phyloP scores from a whole-genome alignment of 2,113 vertebrate genomes.

The Megaptera novaeangliae region DNA sequence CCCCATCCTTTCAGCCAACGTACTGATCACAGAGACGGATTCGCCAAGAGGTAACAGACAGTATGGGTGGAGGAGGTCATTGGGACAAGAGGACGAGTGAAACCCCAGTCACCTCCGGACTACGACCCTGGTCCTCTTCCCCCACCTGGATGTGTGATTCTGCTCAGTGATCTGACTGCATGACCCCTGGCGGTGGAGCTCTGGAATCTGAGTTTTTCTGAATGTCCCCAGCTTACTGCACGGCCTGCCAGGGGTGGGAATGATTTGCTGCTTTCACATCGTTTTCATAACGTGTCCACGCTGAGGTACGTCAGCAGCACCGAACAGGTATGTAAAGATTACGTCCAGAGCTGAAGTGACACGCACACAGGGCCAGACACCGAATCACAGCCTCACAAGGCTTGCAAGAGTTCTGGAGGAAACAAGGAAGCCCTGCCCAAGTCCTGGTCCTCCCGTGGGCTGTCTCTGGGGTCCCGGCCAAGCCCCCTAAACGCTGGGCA shows the following conservation, averaged over 20 bases:
- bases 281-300: background rate
- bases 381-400: background rate
- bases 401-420: background rate
- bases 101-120: too few species aligned
- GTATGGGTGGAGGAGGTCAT: accelerated
- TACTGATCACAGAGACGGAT: background rate
- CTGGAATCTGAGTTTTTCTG: background rate
- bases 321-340: background rate
- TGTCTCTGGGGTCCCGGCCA: too few species aligned
- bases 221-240: background rate
- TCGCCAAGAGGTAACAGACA: background rate
- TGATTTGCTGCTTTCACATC: accelerated
- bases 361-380: background rate
- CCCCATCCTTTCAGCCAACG: background rate
- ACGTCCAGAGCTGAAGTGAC: background rate
- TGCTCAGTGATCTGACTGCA: background rate
- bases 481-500: accelerated
- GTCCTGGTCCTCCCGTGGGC: accelerated
- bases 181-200: too few species aligned
- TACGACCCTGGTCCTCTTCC: accelerated
- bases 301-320: accelerated
- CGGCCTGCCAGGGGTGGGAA: background rate
- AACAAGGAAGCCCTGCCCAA: accelerated
- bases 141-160: too few species aligned
- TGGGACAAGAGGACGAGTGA: accelerated